Base-by-base conservation (phyloP, 1,140 invertebrate genomes). In the Drosophila dunni region DNA sequence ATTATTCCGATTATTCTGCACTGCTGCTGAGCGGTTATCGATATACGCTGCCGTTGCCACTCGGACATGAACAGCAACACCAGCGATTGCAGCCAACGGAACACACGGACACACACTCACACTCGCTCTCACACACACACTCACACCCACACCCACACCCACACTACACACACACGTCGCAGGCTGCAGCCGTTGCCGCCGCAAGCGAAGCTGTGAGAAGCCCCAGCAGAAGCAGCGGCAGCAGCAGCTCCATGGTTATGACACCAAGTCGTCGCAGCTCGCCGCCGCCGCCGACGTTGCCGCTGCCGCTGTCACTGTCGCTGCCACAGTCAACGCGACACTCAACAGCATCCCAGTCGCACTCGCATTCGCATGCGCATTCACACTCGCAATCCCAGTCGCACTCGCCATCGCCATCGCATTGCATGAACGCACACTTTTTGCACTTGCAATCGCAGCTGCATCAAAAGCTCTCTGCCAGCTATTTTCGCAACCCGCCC, bases 191-290 rank as follows among this genome's bases (percentile, higher is more conserved):
- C 17, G 15, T 63, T 17, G 51, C 40, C 9, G 50, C 56, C 64
- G 34, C 70, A 48, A 44, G 24, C 24, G 24, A 29, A 29, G 24
- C 24, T 40, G 60, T 74, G 65, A 69, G 51, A 1, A 69, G 53
- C 45, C 38, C 40, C 54, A 42, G 40, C 40, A 42, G 62, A 67
- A 54, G 50, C 57, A 51, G 36, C 75, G 36, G 62, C 70, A 54
- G 50, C 57, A 51, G 36, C 75, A 42, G 65, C 50, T 15, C 45
- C 72, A 92, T 92, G 94, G 94, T 94, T 93, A 95, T 95, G 94
- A 95, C 95, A 93, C 94, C 94, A 69, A 95, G 94, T 91, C 93
- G 94, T 83, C 94, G 94, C 92, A 94, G 94, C 82, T 95, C 94
- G 80, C 94, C 95, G 70, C 94, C 88, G 20, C 20, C 72, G 56